A percentile compares a stretch with the other conserved stretches of the same genome.
Evolutionary conservation across 2,888 invertebrate species (phyloP).

Genomic region (Ectobius pallidus): DNA sequence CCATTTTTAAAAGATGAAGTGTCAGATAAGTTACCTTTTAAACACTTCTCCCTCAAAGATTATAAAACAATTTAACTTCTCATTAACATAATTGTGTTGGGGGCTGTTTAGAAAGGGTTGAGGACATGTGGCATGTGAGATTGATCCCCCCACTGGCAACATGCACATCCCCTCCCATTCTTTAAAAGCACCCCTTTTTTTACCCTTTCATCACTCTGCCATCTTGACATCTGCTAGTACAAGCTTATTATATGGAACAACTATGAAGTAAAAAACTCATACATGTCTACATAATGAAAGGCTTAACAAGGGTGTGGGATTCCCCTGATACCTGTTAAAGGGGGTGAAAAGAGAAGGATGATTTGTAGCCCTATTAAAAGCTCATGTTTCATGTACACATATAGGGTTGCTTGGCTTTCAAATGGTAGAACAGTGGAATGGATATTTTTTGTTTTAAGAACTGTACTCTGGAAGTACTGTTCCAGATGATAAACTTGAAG

Average conservation of each 20-base stretch:
- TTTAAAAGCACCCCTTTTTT: slow-evolving; percentile 8
- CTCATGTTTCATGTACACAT: slow-evolving; percentile 3
- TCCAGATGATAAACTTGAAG: too few species aligned
- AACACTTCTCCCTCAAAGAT: too few species aligned
- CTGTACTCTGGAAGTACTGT: too few species aligned
- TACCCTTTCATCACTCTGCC: slow-evolving; percentile 28
- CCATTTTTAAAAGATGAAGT: too few species aligned
- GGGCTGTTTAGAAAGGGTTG: neutral
- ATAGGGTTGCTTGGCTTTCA: neutral
- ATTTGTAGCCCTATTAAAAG: slow-evolving; percentile 15
- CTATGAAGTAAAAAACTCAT: slow-evolving; percentile 11
- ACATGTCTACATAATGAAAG: slow-evolving; percentile 22
- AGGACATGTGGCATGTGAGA: neutral
- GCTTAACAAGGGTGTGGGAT: neutral
- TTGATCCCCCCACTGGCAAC: slow-evolving; percentile 11
- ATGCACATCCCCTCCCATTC: slow-evolving; percentile 1
- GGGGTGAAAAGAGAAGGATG: neutral
- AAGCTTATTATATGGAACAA: slow-evolving; percentile 8
- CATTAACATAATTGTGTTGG: neutral
- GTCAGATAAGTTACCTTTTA: too few species aligned
- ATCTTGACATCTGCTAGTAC: slow-evolving; percentile 12
- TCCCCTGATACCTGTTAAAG: slow-evolving; percentile 14
- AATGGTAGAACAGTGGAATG: too few species aligned
- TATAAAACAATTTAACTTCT: too few species aligned
- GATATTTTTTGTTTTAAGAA: too few species aligned